Evolutionary conservation across 2,888 invertebrate species (phyloP), one percentile per base, ranked within the genome.

Genomic region (Himalopsyche kuldschensis): DNA sequence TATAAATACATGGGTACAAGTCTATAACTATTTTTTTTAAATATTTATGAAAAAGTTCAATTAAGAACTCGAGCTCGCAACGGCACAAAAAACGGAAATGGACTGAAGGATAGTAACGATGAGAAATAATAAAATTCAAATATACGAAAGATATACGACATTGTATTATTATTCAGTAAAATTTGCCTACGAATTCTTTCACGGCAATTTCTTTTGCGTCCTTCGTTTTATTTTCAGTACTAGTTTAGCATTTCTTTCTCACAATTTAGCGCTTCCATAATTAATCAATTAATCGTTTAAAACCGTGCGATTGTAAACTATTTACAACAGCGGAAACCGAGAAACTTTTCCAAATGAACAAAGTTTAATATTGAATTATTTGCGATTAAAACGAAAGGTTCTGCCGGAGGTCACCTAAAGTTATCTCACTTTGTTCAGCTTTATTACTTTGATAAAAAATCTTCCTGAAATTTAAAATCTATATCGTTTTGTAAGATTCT

Each of bases 361-460:
- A 79, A 79, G 79, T 79, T 79, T 48, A 48, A 48, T 79, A 79
- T 79, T 79, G 47, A 79, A 79, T 79, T 79, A 79, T 79, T 20
- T 27, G n/a, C 79, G 79, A 47, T 27, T 47, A 47, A 47, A 79
- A 79, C 17, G 11, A 78, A 78, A 78, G 46, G 46, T 78, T 24
- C 8, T 24, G 24, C 63, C 10, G 20, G 78, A 46, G 78, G 47
- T 78, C 35, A 30, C 46, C n/a, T 47, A 46, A 6, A 46, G 46
- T 32, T 78, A n/a, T 78, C 20, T 78, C n/a, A 41, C 27, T 35
- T 5, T 46, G 35, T 27, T 24, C 78, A 15, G 15, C 48, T 47
- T 47, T 47, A 47, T 3, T 55, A 15, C 55, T 24, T n/a, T 15
- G 1, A 41, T 24, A 55, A 55, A 15, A 20, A 55, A 55, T 20